Percentiles rank a stretch among this genome's conserved stretches.
phyloP scores from a whole-genome alignment of 1,140 invertebrate species.

The Potamilus streckersoni region DNA sequence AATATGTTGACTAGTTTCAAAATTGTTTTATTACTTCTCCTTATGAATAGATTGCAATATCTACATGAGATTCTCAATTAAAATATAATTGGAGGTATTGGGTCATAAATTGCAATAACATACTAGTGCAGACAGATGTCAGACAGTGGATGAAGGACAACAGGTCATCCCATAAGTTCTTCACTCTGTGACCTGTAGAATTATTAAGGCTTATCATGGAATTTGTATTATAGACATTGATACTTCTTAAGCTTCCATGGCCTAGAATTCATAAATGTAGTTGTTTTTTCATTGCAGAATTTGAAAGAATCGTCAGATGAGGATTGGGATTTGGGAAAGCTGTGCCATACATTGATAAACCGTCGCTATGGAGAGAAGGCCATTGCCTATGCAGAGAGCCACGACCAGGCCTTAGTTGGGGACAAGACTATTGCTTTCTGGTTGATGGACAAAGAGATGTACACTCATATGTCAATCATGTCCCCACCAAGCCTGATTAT shows the following conservation, averaged over 20 bases:
- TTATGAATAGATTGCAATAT: too few relatives aligned
- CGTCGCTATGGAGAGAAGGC: conserved; percentile 95
- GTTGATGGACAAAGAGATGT: conserved; percentile 99
- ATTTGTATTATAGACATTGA: neutral
- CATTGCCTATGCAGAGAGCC: conserved; percentile 97
- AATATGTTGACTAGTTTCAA: too few relatives aligned
- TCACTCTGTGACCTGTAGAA: too few relatives aligned
- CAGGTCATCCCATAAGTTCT: too few relatives aligned
- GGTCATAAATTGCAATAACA: too few relatives aligned
- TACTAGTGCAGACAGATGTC: too few relatives aligned
- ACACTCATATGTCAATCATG: conserved; percentile 90
- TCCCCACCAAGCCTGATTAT: conserved; percentile 79
- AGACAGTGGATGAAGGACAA: too few relatives aligned
- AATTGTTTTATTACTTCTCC: too few relatives aligned
- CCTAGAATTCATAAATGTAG: neutral
- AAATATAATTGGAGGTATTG: too few relatives aligned
- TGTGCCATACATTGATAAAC: conserved; percentile 96
- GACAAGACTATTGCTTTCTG: conserved; percentile 99
- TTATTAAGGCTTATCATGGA: too few relatives aligned
- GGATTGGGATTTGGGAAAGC: conserved; percentile 93
- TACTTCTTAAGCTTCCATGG: neutral
- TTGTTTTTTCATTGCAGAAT: conserved; percentile 44
- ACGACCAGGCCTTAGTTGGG: conserved; percentile 97
- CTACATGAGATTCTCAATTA: too few relatives aligned
- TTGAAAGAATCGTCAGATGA: conserved; percentile 83